These are phyloP conservation scores for Clunio marinus DNA, from an alignment of 2,888 invertebrate genomes.

Conservation along the genomic window DNA sequence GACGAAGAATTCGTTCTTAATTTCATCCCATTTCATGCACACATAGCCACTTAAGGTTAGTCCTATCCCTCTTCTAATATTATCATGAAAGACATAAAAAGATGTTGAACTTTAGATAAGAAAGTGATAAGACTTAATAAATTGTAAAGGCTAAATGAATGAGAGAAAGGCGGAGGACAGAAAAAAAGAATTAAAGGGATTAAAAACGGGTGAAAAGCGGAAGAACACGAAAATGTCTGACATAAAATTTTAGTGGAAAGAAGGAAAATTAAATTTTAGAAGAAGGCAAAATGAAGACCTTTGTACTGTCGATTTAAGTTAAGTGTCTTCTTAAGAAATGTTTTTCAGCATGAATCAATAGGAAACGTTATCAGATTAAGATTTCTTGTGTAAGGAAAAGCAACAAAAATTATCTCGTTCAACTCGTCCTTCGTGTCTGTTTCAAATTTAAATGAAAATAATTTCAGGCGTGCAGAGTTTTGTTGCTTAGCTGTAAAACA, in stretches of 20 bases:
- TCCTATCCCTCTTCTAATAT: background rate
- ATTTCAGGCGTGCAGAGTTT: background rate
- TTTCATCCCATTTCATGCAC: background rate
- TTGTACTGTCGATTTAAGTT: constrained; percentile 36
- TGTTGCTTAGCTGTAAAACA: background rate
- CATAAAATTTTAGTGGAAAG: no score
- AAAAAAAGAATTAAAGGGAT: constrained; percentile 1
- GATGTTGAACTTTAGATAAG: constrained; percentile 19
- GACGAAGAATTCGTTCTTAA: background rate
- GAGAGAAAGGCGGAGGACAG: background rate
- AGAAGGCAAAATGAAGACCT: constrained; percentile 20
- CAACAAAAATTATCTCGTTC: no score
- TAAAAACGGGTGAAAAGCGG: no score
- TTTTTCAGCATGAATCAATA: no score
- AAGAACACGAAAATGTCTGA: no score
- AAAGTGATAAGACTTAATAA: constrained; percentile 39
- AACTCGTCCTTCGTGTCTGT: no score
- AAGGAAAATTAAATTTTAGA: constrained; percentile 6
- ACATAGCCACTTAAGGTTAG: background rate
- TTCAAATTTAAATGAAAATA: background rate
- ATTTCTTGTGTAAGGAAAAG: no score
- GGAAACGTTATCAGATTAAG: no score
- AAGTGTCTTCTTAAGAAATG: constrained; percentile 22
- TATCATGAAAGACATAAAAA: background rate
- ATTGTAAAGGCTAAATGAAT: constrained; percentile 34